A percentile compares a stretch with the other conserved stretches of the same genome.
These are phyloP conservation scores for Saguinus midas DNA, from an alignment of 2,113 vertebrate species.

Conservation along the genomic window DNA sequence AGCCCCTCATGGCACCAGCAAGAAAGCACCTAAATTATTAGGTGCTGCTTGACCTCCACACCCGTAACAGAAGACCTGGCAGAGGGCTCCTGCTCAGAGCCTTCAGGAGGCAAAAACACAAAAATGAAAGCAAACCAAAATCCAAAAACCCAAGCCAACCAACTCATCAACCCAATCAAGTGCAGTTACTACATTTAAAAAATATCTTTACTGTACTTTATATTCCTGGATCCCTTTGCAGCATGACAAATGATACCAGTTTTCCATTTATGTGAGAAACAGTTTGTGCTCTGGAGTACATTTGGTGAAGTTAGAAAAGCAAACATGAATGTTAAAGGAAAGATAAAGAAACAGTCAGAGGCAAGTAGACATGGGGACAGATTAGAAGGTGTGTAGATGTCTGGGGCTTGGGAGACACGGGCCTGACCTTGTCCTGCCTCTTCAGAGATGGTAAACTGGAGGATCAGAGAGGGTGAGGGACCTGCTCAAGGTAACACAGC, in stretches of 20 bases:
- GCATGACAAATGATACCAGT: neutral
- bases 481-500: neutral
- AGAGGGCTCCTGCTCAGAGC: neutral
- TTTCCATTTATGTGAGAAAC: neutral
- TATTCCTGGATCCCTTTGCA: neutral
- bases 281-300: neutral
- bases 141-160: neutral
- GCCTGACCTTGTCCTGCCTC: neutral
- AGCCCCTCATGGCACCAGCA: too few relatives aligned
- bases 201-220: neutral
- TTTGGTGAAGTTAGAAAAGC: neutral
- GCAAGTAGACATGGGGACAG: rapidly evolving
- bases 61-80: neutral
- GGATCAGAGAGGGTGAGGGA: neutral
- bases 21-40: neutral
- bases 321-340: neutral
- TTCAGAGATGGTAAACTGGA: neutral
- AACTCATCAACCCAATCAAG: neutral
- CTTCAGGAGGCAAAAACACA: neutral
- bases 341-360: neutral
- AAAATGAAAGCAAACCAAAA: neutral
- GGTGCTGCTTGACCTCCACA: rapidly evolving
- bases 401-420: neutral
- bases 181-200: neutral
- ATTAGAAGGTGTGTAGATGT: rapidly evolving